Evolutionary conservation across 2,797 vertebrate genomes (phyloP).

Genomic region (Coregonus ussuriensis): DNA sequence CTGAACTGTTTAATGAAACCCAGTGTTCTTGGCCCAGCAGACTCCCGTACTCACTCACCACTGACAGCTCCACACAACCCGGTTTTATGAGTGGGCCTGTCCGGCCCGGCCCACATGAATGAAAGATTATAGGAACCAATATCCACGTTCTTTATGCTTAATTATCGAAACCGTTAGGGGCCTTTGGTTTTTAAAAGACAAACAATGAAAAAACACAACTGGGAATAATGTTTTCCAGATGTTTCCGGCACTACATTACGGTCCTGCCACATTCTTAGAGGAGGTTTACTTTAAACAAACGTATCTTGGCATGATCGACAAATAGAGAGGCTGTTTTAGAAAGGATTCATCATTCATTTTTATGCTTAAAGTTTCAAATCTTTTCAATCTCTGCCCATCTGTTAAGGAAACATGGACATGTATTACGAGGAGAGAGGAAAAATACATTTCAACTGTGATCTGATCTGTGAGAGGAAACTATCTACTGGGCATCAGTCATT

Average conservation of each 20-base stretch:
- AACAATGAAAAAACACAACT: conserved; percentile 34
- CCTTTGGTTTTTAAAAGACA: conserved; percentile 43
- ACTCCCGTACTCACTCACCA: conserved; percentile 32
- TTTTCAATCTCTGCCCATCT: conserved; percentile 62
- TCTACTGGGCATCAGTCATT: background rate
- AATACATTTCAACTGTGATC: conserved; percentile 19
- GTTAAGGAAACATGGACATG: conserved; percentile 51
- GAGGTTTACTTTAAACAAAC: conserved; percentile 74
- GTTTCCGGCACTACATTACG: conserved; percentile 49
- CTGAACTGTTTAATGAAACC: conserved; percentile 38
- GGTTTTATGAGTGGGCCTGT: conserved; percentile 37
- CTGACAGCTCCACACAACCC: conserved; percentile 40
- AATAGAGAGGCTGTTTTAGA: conserved; percentile 38
- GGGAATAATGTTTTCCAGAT: conserved; percentile 74
- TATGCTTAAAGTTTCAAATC: conserved; percentile 64
- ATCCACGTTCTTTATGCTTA: conserved; percentile 50
- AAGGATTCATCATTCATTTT: conserved; percentile 70
- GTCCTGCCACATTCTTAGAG: conserved; percentile 71
- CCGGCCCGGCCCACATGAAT: conserved; percentile 32
- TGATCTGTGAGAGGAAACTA: conserved; percentile 6
- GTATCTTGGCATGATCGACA: conserved; percentile 60
- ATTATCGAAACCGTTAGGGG: conserved; percentile 52
- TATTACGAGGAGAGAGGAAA: conserved; percentile 56
- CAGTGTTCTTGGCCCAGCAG: conserved; percentile 20
- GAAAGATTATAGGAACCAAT: conserved; percentile 56